Conservation (phyloP, 2,797 vertebrate genomes). For the Acrocephalus scirpaceus region DNA sequence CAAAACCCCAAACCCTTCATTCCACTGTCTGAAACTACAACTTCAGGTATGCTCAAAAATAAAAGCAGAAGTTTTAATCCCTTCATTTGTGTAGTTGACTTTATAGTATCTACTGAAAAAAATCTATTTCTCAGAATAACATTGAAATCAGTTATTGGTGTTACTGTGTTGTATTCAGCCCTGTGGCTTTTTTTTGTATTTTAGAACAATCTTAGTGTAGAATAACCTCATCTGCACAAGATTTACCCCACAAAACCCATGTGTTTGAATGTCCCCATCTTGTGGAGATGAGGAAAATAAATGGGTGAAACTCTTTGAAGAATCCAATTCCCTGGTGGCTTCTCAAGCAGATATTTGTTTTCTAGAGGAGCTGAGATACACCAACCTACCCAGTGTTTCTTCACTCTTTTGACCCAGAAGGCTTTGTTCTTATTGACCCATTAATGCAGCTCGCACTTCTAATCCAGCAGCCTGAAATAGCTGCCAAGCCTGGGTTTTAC, state of each 20-base stretch:
- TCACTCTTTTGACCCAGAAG: background rate
- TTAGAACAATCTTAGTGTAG: background rate
- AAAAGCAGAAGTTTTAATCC: background rate
- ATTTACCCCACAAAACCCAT: background rate
- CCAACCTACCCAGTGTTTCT: background rate
- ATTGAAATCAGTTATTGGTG: background rate
- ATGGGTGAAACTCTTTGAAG: background rate
- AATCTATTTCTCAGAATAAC: background rate
- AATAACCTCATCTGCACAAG: background rate
- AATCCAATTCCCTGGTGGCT: background rate
- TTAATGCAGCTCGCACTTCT: conserved; percentile 54
- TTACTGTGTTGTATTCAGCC: background rate
- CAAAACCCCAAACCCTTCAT: background rate
- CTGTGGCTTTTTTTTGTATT: background rate
- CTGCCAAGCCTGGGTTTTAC: conserved; percentile 37
- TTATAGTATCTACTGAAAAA: background rate
- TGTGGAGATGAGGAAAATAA: background rate
- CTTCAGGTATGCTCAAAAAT: background rate
- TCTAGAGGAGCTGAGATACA: background rate
- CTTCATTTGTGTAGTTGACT: background rate
- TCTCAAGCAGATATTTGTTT: background rate
- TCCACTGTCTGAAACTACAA: background rate
- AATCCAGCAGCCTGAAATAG: conserved; percentile 60
- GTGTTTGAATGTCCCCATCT: background rate
- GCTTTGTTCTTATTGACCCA: background rate